Percentiles rank a stretch among this genome's conserved stretches.
These are phyloP conservation scores for Stomatorhinus ivindoensis DNA, from an alignment of 2,113 vertebrate species.

Conservation along the genomic window DNA sequence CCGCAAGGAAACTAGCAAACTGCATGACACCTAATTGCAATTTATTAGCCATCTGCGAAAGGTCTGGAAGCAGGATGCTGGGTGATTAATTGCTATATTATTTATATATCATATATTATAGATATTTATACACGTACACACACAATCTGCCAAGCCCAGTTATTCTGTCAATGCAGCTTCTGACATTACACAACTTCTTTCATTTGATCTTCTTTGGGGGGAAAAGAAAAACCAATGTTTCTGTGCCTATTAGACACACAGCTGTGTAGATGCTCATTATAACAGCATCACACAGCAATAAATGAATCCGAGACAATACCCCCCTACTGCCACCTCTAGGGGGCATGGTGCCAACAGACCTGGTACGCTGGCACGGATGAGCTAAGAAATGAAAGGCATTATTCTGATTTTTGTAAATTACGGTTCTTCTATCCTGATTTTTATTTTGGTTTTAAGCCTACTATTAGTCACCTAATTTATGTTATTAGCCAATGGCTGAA, in stretches of 20 bases:
- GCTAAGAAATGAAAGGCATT: neutral
- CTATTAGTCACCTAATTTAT: neutral
- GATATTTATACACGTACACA: neutral
- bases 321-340: neutral
- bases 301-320: slow-evolving; percentile 26
- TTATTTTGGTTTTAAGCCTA: neutral
- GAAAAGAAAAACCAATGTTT: slow-evolving; percentile 29
- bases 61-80: slow-evolving; percentile 15
- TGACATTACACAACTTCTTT: slow-evolving; percentile 28
- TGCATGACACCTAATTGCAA: slow-evolving; percentile 1
- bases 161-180: slow-evolving; percentile 17
- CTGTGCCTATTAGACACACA: slow-evolving; percentile 33
- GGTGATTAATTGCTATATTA: slow-evolving; percentile 32
- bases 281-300: slow-evolving; percentile 31
- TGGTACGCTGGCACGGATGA: neutral
- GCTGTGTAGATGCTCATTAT: slow-evolving; percentile 33
- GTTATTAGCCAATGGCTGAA: neutral
- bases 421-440: neutral
- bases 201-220: slow-evolving; percentile 37
- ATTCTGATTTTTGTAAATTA: neutral
- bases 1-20: neutral
- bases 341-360: slow-evolving; percentile 33
- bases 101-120: slow-evolving; percentile 1
- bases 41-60: slow-evolving; percentile 23
- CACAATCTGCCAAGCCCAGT: neutral